Conservation (phyloP, 2,113 vertebrate species). For the Bubo blakistoni region DNA sequence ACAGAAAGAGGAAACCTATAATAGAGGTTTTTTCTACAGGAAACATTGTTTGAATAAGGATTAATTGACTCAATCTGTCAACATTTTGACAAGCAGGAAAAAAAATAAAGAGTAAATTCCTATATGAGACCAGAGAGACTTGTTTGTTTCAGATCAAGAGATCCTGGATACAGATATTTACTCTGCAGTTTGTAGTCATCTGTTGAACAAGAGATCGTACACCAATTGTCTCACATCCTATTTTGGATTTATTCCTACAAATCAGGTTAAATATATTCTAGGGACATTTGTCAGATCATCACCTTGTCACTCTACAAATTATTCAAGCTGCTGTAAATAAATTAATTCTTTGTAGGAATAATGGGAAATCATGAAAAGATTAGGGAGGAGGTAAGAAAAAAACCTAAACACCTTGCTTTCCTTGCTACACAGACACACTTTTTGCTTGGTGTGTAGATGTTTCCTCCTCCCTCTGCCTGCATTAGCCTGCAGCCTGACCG, state of each 20-base stretch:
- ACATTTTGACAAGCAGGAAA: background rate
- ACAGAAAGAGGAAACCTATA: background rate
- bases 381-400: background rate
- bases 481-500: background rate
- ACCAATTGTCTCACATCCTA: background rate
- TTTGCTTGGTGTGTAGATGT: background rate
- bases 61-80: slow-evolving; percentile 15
- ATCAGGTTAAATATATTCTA: background rate
- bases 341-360: background rate
- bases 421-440: background rate
- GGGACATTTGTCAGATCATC: background rate
- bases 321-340: background rate
- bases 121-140: background rate
- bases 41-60: slow-evolving; percentile 27
- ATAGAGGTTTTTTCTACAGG: background rate
- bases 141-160: background rate
- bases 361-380: background rate
- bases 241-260: background rate
- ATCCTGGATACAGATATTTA: slow-evolving; percentile 5
- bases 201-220: background rate
- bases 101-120: background rate
- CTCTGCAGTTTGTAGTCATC: background rate
- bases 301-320: background rate
- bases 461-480: background rate
- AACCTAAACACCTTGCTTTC: background rate